A percentile compares a stretch with the other conserved stretches of the same genome.
These are phyloP conservation scores for Coregonus suidteri DNA, from an alignment of 2,797 vertebrate species.

Conservation along the genomic window DNA sequence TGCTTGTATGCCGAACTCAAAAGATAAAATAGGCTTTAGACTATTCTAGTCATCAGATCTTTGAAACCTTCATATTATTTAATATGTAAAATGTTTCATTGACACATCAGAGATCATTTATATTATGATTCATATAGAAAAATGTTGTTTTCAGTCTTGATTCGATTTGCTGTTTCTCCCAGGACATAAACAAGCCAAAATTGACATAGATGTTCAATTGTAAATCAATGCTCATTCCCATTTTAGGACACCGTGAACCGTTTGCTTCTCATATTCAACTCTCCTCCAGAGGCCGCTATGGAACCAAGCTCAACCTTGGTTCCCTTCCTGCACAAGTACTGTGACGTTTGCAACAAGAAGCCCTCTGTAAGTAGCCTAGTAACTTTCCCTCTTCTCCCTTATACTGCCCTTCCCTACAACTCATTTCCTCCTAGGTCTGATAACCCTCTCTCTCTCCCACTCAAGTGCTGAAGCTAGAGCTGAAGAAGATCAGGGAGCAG, in stretches of 20 bases:
- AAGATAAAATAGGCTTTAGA: constrained; percentile 80
- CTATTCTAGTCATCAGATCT: not conserved
- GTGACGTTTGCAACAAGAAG: constrained; percentile 89
- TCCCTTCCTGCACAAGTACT: constrained; percentile 94
- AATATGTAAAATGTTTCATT: not conserved
- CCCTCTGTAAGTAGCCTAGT: constrained; percentile 79
- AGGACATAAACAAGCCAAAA: not conserved
- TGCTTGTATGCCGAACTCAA: constrained; percentile 89
- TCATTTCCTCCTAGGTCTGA: constrained; percentile 78
- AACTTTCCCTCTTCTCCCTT: constrained; percentile 83
- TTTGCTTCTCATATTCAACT: constrained; percentile 91
- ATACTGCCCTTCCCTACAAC: not conserved
- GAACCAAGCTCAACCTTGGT: constrained; percentile 86
- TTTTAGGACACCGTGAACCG: constrained; percentile 93
- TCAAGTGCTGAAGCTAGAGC: constrained; percentile 91
- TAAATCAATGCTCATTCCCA: constrained; percentile 33
- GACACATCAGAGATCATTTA: not conserved
- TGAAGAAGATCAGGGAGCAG: constrained; percentile 93
- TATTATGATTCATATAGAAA: not conserved
- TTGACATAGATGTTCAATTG: constrained; percentile 41
- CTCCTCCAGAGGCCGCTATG: constrained; percentile 87
- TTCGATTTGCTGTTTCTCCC: not conserved
- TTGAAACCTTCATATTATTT: constrained; percentile 76
- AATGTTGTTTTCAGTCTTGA: not conserved
- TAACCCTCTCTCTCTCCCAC: constrained; percentile 9